Evolutionary conservation across 2,797 vertebrate genomes (phyloP).

Genomic region (Sebastes oblongus): DNA sequence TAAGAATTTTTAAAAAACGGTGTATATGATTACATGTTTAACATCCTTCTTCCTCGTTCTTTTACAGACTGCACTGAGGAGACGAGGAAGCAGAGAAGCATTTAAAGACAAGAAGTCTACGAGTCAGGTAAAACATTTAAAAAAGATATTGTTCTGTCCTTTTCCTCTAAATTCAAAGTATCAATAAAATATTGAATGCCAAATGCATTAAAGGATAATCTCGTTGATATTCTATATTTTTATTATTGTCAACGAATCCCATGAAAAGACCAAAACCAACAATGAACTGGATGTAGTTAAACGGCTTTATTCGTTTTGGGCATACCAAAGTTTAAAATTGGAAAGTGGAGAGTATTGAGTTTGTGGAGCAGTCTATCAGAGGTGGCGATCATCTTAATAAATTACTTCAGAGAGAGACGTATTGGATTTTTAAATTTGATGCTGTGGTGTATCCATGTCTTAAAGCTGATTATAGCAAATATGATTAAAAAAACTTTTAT

Average conservation of each 20-base stretch:
- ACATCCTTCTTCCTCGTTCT: slow-evolving; percentile 12
- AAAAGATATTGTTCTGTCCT: not conserved
- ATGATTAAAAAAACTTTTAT: too few relatives aligned
- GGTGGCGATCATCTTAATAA: too few relatives aligned
- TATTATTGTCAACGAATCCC: not conserved
- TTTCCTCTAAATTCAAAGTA: not conserved
- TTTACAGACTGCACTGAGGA: slow-evolving; percentile 89
- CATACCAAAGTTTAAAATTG: too few relatives aligned
- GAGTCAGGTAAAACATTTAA: slow-evolving; percentile 85
- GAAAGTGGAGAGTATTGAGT: too few relatives aligned
- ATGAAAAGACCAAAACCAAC: not conserved
- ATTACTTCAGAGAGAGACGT: too few relatives aligned
- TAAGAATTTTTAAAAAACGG: not conserved
- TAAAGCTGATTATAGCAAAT: too few relatives aligned
- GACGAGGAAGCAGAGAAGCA: slow-evolving; percentile 92
- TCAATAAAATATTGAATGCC: too few relatives aligned
- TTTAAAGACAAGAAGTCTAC: slow-evolving; percentile 94
- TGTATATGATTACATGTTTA: not conserved
- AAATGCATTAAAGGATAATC: not conserved
- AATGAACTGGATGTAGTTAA: too few relatives aligned
- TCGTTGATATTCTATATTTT: not conserved
- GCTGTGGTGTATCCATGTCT: too few relatives aligned
- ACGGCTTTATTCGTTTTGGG: too few relatives aligned
- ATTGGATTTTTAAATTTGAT: too few relatives aligned
- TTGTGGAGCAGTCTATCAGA: too few relatives aligned